Evolutionary conservation across 2,888 invertebrate species (phyloP).

Genomic region (Morpho deidamia): DNA sequence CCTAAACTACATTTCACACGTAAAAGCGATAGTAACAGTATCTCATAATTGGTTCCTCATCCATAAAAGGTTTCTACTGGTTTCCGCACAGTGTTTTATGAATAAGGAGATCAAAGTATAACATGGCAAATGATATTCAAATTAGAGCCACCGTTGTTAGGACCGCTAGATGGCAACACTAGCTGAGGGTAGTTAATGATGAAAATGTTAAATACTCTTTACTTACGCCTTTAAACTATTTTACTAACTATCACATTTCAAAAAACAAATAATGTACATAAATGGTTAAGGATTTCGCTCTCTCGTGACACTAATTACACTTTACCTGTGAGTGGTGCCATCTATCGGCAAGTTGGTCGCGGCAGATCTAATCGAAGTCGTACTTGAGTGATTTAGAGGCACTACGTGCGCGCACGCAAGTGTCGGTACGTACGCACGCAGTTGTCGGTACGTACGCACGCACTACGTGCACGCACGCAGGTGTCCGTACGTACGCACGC

Average conservation of each 20-base stretch:
- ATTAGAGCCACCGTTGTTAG: neutral
- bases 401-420: slow-evolving; percentile 5
- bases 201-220: no score
- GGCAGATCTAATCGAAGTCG: neutral
- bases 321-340: neutral
- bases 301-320: no score
- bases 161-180: neutral
- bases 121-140: neutral
- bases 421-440: neutral
- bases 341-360: no score
- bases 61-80: no score
- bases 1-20: neutral
- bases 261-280: no score
- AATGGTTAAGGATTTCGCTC: no score
- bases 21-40: no score
- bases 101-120: neutral
- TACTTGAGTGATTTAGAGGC: neutral
- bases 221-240: no score
- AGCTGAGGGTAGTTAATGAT: neutral
- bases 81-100: no score
- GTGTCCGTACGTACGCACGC: neutral
- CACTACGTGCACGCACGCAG: slow-evolving; percentile 3
- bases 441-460: no score
- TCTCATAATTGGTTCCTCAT: no score
- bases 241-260: no score